Base-by-base conservation (phyloP, 2,113 vertebrate species). In the Gymnarchus niloticus region DNA sequence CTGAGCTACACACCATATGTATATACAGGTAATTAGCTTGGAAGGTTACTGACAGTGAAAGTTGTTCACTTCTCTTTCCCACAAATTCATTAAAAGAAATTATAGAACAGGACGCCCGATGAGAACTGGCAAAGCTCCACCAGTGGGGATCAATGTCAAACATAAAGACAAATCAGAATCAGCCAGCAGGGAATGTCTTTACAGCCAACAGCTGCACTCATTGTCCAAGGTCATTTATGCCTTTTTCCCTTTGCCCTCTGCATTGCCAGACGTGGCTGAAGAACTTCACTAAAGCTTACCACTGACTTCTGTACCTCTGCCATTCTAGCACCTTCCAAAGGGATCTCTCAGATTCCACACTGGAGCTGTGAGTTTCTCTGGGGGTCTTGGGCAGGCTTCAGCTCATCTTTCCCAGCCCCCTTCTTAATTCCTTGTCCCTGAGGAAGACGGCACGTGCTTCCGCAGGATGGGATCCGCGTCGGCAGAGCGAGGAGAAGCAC, bases 341-440 rank as follows among this genome's bases (percentile, higher is more conserved):
- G 84, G 44, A 52, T 46, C 69, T 57, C 84, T 78, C 52, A 57
- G 41, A 80, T 78, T 80, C 84, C 84, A 56, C 9, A 28, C 28
- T 12, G 73, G 52, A 80, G 41, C 17, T 41, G 37, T 25, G 2
- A 56, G 25, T 25, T 25, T n/a, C 37, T 41, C 65, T 4, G 65
- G 19, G 65, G 4, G 65, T 37, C 65, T 33, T 73, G 65, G 65
- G 33, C 65, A 73, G 65, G 33, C 33, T 41, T 73, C 65, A 41
- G 12, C 33, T 84, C 65, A 56, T 48, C 56, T 48, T 61, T 65
- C 86, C 73, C 44, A 51, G 3, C 12, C 44, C n/a, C 37, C 44
- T 28, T 46, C 57, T 82, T 65, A 28, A n/a, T 37, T 6, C 48
- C 0, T 17, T 6, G 41, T 65, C 83, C 83, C 56, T 28, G 76